Conservation (phyloP, 2,888 invertebrate species). For the Euzophera pinguis region DNA sequence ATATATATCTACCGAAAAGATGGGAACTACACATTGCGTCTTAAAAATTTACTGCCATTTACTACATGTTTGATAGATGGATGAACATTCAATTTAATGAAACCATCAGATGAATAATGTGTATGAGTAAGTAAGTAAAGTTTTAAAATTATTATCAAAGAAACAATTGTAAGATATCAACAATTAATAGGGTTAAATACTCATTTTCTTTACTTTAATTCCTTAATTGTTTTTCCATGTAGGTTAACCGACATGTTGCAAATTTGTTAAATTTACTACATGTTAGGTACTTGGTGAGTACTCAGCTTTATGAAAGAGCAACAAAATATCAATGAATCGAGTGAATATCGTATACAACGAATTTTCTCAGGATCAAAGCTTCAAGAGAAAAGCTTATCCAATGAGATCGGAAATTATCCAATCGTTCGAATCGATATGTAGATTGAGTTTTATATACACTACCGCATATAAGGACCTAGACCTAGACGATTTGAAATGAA, state of each 20-base stretch:
- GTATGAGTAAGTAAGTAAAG: no score
- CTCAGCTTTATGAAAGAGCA: constrained; percentile 36
- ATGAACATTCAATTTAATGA: no score
- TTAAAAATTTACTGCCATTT: not conserved
- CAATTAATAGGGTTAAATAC: no score
- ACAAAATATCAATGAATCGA: constrained; percentile 35
- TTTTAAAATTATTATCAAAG: no score
- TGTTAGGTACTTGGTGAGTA: not conserved
- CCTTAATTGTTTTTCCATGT: no score
- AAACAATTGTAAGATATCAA: no score
- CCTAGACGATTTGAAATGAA: constrained; percentile 25
- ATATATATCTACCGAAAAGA: not conserved
- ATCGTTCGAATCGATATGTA: constrained; percentile 51
- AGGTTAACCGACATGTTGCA: no score
- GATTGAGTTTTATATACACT: constrained; percentile 38
- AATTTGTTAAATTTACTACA: no score
- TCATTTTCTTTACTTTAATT: no score
- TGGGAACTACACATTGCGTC: no score
- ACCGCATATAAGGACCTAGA: constrained; percentile 11
- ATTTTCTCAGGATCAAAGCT: constrained; percentile 42
- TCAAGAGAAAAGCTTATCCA: constrained; percentile 56
- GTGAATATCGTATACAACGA: constrained; percentile 42
- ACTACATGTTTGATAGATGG: not conserved
- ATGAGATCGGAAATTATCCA: constrained; percentile 48
- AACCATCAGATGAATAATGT: no score